Percentiles rank a stretch among this genome's conserved stretches.
These are phyloP conservation scores for Hydractinia symbiolongicarpus DNA, from an alignment of 30 jellyfish, hydroid and myxozoan species.

Conservation along the genomic window DNA sequence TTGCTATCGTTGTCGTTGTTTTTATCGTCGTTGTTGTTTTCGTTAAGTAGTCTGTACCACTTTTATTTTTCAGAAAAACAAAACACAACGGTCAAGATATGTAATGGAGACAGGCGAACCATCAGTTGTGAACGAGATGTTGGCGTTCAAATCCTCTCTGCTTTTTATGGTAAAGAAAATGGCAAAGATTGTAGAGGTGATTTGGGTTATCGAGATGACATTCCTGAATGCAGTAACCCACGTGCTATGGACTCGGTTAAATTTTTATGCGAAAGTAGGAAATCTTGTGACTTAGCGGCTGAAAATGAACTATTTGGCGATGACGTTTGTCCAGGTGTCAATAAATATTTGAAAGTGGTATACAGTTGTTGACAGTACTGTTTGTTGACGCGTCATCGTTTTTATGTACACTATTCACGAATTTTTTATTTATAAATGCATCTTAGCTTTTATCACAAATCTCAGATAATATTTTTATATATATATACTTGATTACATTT, in stretches of 20 bases:
- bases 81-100: slow-evolving; percentile 45
- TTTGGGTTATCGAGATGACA: slow-evolving; percentile 65
- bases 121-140: slow-evolving; percentile 57
- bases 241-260: slow-evolving; percentile 79
- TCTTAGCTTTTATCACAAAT: too few species aligned
- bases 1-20: not conserved
- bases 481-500: too few species aligned
- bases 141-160: slow-evolving; percentile 56
- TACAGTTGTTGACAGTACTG: slow-evolving; percentile 50
- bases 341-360: slow-evolving; percentile 71
- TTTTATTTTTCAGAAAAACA: slow-evolving; percentile 12
- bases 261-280: slow-evolving; percentile 75
- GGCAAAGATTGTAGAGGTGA: slow-evolving; percentile 95
- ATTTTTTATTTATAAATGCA: too few species aligned
- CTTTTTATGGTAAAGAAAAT: slow-evolving; percentile 78
- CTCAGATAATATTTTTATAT: too few species aligned
- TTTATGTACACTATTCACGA: too few species aligned
- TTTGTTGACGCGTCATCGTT: too few species aligned
- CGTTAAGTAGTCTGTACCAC: not conserved
- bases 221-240: slow-evolving; percentile 67
- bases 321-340: slow-evolving; percentile 93
- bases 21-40: not conserved
- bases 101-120: slow-evolving; percentile 84
- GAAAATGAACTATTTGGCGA: slow-evolving; percentile 84
- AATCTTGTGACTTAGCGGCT: slow-evolving; percentile 86